Percentiles rank a stretch among this genome's conserved stretches.
Conservation (phyloP, 1,140 invertebrate species). For the Popillia japonica region DNA sequence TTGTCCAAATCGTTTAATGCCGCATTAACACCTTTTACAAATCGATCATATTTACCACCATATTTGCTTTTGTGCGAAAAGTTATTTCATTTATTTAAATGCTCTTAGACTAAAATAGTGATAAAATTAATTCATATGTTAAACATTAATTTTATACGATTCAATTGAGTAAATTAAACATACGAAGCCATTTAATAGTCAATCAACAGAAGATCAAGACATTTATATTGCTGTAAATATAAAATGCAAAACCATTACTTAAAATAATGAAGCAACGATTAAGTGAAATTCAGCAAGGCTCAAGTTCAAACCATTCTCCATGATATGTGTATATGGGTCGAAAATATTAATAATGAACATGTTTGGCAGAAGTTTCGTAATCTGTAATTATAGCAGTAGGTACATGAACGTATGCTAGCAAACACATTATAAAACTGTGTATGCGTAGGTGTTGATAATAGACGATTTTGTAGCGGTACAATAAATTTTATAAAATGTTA, state of each 20-base stretch:
- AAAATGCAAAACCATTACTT: neutral
- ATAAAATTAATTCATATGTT: neutral
- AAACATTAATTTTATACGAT: neutral
- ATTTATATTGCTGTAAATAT: neutral
- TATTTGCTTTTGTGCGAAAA: no score
- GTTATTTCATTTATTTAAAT: no score
- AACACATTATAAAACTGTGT: neutral
- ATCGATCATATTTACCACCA: no score
- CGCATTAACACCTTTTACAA: no score
- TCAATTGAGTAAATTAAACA: neutral
- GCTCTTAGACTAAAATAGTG: no score
- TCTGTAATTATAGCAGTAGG: neutral
- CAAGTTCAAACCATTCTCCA: neutral
- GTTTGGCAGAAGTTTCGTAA: conserved; percentile 20
- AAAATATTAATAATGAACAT: neutral
- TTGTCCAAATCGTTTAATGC: no score
- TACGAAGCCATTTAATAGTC: neutral
- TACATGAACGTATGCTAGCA: neutral
- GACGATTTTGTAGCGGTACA: neutral
- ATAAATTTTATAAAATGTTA: neutral
- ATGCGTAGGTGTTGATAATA: conserved; percentile 9
- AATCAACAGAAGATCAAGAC: neutral
- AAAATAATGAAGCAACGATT: neutral
- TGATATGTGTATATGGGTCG: neutral
- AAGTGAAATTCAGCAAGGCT: neutral